Conservation (phyloP, 2,113 vertebrate species). For the Brevimyrus niger region DNA sequence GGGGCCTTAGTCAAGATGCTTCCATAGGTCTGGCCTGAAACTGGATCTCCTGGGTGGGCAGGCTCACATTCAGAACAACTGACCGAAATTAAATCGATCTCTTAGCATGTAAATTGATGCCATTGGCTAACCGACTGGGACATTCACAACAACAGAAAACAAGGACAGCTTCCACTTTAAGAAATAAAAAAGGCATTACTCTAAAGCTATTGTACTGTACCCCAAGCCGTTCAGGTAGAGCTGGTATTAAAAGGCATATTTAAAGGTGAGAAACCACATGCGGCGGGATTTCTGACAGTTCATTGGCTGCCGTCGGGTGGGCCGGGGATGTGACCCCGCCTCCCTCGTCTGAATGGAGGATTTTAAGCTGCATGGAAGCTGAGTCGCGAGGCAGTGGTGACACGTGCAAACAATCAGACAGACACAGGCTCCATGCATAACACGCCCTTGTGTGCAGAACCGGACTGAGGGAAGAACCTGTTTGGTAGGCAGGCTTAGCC, state of each 20-base stretch:
- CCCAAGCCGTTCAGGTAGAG: neutral
- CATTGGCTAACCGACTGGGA: neutral
- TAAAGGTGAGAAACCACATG: neutral
- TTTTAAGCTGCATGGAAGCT: neutral
- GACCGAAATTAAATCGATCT: neutral
- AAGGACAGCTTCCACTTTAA: neutral
- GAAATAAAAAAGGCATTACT: neutral
- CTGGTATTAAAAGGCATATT: neutral
- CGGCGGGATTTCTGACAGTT: neutral
- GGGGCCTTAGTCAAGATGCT: neutral
- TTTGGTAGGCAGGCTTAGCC: neutral
- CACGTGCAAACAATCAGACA: slow-evolving; percentile 4
- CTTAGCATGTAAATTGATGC: neutral
- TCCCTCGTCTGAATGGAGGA: neutral
- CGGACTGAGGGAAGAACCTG: neutral
- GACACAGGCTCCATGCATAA: neutral
- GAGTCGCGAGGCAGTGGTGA: neutral
- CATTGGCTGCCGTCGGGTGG: neutral
- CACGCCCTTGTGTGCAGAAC: neutral
- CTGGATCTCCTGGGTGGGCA: neutral
- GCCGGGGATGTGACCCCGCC: neutral
- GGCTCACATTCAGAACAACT: neutral
- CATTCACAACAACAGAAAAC: neutral
- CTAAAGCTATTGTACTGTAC: neutral
- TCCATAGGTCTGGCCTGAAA: slow-evolving; percentile 7